phyloP scores from a whole-genome alignment of 1,140 invertebrate genomes.

The Chlorops oryzae region DNA sequence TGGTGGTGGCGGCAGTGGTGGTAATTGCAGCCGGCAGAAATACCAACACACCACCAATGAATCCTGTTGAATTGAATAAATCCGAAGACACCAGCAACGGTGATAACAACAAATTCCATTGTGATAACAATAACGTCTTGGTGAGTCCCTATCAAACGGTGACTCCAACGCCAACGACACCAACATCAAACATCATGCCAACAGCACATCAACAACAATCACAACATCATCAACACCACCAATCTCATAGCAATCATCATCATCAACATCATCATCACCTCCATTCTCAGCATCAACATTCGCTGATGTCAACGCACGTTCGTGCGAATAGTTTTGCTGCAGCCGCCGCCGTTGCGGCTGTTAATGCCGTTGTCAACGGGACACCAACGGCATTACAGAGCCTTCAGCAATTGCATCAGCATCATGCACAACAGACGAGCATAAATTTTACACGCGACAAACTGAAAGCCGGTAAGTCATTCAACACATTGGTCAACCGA shows the following conservation, averaged over 20 bases:
- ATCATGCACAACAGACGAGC: conserved; percentile 42
- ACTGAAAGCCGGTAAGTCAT: conserved; percentile 39
- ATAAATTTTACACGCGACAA: conserved; percentile 40
- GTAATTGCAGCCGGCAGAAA: not conserved
- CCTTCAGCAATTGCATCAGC: conserved; percentile 44
- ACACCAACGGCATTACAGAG: conserved; percentile 42
- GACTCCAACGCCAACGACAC: conserved; percentile 9
- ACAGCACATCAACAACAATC: conserved; percentile 3
- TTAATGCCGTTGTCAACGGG: conserved; percentile 23
- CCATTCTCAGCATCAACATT: conserved; percentile 19
- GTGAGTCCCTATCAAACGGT: conserved; percentile 23
- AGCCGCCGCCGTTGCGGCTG: conserved; percentile 30
- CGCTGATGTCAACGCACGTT: not conserved
- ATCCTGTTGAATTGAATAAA: not conserved
- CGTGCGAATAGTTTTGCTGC: conserved; percentile 22
- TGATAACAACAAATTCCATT: no score
- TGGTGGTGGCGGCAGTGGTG: not conserved
- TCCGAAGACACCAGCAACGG: conserved; percentile 19
- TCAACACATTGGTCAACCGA: no score
- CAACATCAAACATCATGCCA: not conserved
- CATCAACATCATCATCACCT: conserved; percentile 15
- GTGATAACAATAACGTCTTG: no score
- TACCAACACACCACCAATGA: conserved; percentile 1
- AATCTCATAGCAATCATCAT: conserved; percentile 17
- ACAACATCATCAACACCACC: no score